These are phyloP conservation scores for Propithecus coquereli DNA, from an alignment of 2,113 vertebrate species.

Conservation along the genomic window DNA sequence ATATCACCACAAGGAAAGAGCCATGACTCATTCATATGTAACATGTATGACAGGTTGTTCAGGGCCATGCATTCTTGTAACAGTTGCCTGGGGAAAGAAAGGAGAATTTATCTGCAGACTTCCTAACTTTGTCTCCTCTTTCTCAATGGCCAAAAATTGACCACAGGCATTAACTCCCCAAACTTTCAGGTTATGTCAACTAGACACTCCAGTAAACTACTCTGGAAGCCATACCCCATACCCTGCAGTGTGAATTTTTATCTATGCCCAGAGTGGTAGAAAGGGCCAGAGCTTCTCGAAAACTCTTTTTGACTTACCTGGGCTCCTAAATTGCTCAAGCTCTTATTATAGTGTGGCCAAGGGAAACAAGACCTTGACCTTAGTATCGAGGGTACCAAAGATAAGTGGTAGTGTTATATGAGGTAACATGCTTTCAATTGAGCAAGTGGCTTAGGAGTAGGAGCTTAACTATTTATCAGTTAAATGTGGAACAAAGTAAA, in stretches of 20 bases:
- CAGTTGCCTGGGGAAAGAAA: not conserved
- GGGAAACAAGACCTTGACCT: not conserved
- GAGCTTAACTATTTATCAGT: not conserved
- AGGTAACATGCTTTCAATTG: not conserved
- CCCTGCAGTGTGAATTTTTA: not conserved
- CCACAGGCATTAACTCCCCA: not conserved
- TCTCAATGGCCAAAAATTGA: not conserved
- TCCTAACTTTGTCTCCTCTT: not conserved
- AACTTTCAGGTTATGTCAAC: not conserved
- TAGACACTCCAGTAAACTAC: not conserved
- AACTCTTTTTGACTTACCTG: not conserved
- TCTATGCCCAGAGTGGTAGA: not conserved
- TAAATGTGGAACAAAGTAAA: not conserved
- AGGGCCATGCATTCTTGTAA: not conserved
- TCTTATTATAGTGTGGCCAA: not conserved
- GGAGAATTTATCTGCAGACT: not conserved
- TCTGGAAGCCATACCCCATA: not conserved
- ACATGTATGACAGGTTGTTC: not conserved
- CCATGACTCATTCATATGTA: not conserved
- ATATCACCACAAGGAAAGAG: not conserved
- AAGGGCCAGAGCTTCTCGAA: not conserved
- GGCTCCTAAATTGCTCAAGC: not conserved
- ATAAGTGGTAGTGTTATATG: not conserved
- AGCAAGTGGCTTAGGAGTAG: not conserved
- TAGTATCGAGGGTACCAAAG: not conserved